A percentile compares a stretch with the other conserved stretches of the same genome.
Evolutionary conservation across 2,888 invertebrate species (phyloP).

Genomic region (Platycnemis pennipes): DNA sequence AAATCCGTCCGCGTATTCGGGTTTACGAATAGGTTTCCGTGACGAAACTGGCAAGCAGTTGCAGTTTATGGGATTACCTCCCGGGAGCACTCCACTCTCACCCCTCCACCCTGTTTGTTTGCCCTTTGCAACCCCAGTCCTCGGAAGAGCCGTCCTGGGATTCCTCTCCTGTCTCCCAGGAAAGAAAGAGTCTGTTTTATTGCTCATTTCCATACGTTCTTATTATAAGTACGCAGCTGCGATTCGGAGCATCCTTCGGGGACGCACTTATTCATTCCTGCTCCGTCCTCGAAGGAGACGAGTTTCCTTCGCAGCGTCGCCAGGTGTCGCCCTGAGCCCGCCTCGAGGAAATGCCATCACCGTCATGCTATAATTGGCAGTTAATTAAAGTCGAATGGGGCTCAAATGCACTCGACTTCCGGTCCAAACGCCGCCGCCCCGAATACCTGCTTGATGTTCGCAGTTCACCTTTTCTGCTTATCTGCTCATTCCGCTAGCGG

Average conservation of each 20-base stretch:
- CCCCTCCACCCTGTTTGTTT: neutral
- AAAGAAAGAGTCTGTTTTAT: neutral
- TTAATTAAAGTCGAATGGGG: neutral
- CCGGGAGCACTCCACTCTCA: neutral
- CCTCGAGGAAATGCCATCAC: neutral
- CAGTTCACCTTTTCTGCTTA: too few relatives aligned
- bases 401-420: too few relatives aligned
- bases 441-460: too few relatives aligned
- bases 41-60: conserved; percentile 21
- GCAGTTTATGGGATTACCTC: conserved; percentile 10
- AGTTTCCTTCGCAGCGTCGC: neutral
- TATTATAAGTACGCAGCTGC: neutral
- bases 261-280: neutral
- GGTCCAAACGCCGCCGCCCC: too few relatives aligned
- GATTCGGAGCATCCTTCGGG: neutral
- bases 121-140: neutral
- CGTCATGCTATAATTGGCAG: neutral
- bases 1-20: conserved; percentile 32
- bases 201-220: conserved; percentile 9
- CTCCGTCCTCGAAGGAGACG: neutral
- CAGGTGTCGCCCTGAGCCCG: neutral
- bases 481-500: too few relatives aligned
- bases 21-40: conserved; percentile 19
- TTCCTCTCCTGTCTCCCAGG: neutral
- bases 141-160: neutral